Conservation (phyloP, 2,113 vertebrate genomes). For the Brachypodius melanocephalos region DNA sequence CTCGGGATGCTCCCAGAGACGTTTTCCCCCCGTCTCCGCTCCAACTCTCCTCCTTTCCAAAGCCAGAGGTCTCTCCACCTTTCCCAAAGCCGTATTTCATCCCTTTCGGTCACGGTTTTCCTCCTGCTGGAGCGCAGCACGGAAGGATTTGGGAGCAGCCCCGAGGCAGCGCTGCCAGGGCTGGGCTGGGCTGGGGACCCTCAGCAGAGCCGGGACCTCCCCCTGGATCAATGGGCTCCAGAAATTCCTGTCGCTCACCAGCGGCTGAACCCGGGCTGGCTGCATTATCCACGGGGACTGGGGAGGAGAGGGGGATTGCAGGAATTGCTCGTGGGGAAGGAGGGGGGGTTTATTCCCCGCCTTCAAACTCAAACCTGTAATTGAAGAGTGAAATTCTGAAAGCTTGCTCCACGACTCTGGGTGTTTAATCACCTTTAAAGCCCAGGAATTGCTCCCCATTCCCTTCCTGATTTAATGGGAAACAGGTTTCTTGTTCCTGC, state of each 20-base stretch:
- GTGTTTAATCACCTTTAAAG: background rate
- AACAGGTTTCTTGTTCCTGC: background rate
- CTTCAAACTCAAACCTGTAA: background rate
- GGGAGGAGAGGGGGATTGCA: background rate
- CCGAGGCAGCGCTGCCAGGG: background rate
- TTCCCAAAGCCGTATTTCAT: background rate
- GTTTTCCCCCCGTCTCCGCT: rapidly evolving
- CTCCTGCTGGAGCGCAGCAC: background rate
- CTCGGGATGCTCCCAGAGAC: background rate
- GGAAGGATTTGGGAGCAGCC: background rate
- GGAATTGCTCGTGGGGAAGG: background rate
- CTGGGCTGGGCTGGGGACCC: background rate
- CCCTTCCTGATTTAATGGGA: background rate
- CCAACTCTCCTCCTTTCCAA: background rate
- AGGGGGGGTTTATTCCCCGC: background rate
- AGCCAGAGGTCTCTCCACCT: background rate
- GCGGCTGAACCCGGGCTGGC: rapidly evolving
- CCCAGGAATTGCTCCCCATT: background rate
- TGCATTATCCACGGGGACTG: background rate
- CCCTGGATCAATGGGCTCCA: background rate
- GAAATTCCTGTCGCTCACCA: background rate
- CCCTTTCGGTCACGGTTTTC: background rate
- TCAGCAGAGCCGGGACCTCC: background rate
- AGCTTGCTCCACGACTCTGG: background rate
- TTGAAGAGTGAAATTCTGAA: background rate